These are phyloP conservation scores for Saccostrea glomerata DNA, from an alignment of 1,140 invertebrate species.

Conservation along the genomic window DNA sequence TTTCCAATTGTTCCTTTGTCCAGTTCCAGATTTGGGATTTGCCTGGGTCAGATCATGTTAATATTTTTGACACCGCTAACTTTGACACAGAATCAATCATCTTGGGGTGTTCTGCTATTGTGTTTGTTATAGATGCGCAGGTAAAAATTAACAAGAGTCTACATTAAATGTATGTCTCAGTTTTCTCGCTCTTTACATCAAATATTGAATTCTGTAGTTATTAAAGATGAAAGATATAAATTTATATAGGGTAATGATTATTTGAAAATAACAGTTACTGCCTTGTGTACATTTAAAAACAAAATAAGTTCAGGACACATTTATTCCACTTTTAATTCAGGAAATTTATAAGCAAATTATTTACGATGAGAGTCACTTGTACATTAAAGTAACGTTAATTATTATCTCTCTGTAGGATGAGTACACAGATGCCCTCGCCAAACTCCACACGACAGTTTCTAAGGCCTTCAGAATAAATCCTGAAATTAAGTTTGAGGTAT, in stretches of 20 bases:
- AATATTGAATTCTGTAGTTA: no score
- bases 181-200: no score
- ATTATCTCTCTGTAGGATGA: constrained; percentile 87
- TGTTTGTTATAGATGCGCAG: constrained; percentile 99
- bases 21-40: constrained; percentile 99
- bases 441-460: constrained; percentile 94
- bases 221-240: no score
- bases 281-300: no score
- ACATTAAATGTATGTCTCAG: no score
- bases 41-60: constrained; percentile 98
- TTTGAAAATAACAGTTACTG: no score
- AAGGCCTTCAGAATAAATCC: constrained; percentile 98
- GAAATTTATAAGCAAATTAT: no score
- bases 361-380: no score
- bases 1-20: constrained; percentile 97
- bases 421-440: constrained; percentile 96
- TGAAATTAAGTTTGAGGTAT: constrained; percentile 98
- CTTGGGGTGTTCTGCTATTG: constrained; percentile 94
- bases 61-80: constrained; percentile 83
- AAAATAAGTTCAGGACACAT: no score
- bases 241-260: no score
- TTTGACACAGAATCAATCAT: constrained; percentile 98
- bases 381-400: no score
- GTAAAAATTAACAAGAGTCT: constrained; percentile 81
- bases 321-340: no score